These are phyloP conservation scores for Papilio aristodemus DNA, from an alignment of 1,140 invertebrate genomes.

Conservation along the genomic window DNA sequence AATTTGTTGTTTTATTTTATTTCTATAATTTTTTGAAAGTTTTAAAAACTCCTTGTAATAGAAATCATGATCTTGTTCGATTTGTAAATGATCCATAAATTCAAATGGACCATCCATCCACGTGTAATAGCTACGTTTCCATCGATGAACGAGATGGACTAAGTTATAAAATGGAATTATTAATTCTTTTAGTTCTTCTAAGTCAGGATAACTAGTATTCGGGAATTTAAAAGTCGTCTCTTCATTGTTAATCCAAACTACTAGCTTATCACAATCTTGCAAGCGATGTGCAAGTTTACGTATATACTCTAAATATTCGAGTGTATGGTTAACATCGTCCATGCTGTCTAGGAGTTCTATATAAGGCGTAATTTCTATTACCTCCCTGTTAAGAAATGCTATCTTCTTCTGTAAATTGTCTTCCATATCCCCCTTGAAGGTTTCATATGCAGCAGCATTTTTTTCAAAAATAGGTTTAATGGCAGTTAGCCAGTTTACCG, in stretches of 20 bases:
- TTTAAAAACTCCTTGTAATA: slow-evolving; percentile 88
- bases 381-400: slow-evolving; percentile 84
- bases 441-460: slow-evolving; percentile 87
- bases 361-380: slow-evolving; percentile 86
- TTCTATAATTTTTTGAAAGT: slow-evolving; percentile 90
- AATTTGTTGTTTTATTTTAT: slow-evolving; percentile 88
- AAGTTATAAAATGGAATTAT: slow-evolving; percentile 86
- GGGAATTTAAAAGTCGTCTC: slow-evolving; percentile 92
- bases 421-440: slow-evolving; percentile 90
- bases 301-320: slow-evolving; percentile 85
- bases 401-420: slow-evolving; percentile 86
- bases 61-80: slow-evolving; percentile 87
- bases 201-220: slow-evolving; percentile 85
- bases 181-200: slow-evolving; percentile 86
- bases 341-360: slow-evolving; percentile 85
- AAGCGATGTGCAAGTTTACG: slow-evolving; percentile 87
- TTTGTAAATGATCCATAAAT: slow-evolving; percentile 86
- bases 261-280: slow-evolving; percentile 86
- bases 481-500: slow-evolving; percentile 86
- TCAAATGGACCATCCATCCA: slow-evolving; percentile 96
- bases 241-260: slow-evolving; percentile 94
- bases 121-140: slow-evolving; percentile 90
- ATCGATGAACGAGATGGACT: slow-evolving; percentile 83
- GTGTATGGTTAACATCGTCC: slow-evolving; percentile 84
- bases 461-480: slow-evolving; percentile 87